A percentile compares a stretch with the other conserved stretches of the same genome.
Evolutionary conservation across 2,888 invertebrate species (phyloP).

Genomic region (Bellardia bayeri): DNA sequence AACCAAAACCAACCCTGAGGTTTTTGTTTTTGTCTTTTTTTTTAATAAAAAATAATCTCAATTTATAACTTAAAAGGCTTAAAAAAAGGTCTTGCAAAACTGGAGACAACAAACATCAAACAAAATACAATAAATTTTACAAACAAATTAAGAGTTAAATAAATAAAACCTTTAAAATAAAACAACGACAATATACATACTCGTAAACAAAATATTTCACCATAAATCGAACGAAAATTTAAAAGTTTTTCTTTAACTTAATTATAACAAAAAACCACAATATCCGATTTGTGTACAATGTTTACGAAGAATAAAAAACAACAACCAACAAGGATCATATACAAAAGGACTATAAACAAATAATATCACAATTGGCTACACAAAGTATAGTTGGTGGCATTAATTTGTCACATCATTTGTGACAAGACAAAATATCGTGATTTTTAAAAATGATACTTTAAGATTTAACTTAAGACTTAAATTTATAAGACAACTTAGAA

Average conservation of each 20-base stretch:
- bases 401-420: background rate
- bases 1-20: background rate
- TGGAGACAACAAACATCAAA: slow-evolving; percentile 45
- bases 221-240: slow-evolving; percentile 20
- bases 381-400: background rate
- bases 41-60: slow-evolving; percentile 11
- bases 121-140: slow-evolving; percentile 42
- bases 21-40: background rate
- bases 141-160: slow-evolving; percentile 62
- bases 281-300: slow-evolving; percentile 63
- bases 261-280: slow-evolving; percentile 71
- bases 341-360: slow-evolving; percentile 4
- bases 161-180: slow-evolving; percentile 21
- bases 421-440: background rate
- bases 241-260: slow-evolving; percentile 63
- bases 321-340: slow-evolving; percentile 1
- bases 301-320: background rate
- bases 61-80: slow-evolving; percentile 27
- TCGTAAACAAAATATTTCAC: background rate
- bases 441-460: no score
- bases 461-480: no score
- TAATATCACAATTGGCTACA: background rate
- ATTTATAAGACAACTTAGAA: no score
- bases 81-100: slow-evolving; percentile 16
- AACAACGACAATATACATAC: background rate